Percentiles rank a stretch among this genome's conserved stretches.
These are phyloP conservation scores for Ditula angustiorana DNA, from an alignment of 2,888 invertebrate species.

Conservation along the genomic window DNA sequence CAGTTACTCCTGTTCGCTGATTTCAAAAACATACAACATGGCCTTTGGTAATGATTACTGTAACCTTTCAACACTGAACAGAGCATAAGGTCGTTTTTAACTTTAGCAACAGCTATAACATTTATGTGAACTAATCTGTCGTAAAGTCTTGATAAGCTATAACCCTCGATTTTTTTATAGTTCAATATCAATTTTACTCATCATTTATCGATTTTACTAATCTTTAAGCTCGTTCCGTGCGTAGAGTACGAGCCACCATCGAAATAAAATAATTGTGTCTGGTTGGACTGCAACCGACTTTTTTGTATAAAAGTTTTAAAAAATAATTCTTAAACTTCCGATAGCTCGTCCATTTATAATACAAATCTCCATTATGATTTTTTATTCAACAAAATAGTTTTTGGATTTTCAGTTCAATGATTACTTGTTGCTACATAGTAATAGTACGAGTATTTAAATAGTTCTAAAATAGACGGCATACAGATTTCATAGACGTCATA, in stretches of 20 bases:
- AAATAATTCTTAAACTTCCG: no score
- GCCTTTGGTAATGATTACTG: constrained; percentile 24
- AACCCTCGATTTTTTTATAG: constrained; percentile 26
- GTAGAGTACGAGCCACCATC: background rate
- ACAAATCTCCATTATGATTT: no score
- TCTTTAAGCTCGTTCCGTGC: background rate
- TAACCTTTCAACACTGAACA: constrained; percentile 29
- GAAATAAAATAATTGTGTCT: background rate
- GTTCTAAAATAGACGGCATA: no score
- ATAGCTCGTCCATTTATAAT: no score
- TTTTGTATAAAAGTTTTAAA: background rate
- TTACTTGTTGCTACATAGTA: no score
- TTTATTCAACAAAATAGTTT: no score
- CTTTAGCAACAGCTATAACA: constrained; percentile 23
- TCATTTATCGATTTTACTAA: constrained; percentile 18
- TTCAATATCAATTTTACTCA: constrained; percentile 21
- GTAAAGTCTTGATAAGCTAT: constrained; percentile 19
- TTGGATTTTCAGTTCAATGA: no score
- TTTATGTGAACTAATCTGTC: constrained; percentile 18
- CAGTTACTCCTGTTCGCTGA: constrained; percentile 8
- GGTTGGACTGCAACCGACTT: background rate
- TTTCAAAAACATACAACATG: constrained; percentile 29
- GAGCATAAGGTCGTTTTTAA: constrained; percentile 17
- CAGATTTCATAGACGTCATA: no score
- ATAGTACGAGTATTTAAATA: no score